Percentiles rank a stretch among this genome's conserved stretches.
These are phyloP conservation scores for Oxyteleia sp. DNA, from an alignment of 2,888 invertebrate species.

Conservation along the genomic window DNA sequence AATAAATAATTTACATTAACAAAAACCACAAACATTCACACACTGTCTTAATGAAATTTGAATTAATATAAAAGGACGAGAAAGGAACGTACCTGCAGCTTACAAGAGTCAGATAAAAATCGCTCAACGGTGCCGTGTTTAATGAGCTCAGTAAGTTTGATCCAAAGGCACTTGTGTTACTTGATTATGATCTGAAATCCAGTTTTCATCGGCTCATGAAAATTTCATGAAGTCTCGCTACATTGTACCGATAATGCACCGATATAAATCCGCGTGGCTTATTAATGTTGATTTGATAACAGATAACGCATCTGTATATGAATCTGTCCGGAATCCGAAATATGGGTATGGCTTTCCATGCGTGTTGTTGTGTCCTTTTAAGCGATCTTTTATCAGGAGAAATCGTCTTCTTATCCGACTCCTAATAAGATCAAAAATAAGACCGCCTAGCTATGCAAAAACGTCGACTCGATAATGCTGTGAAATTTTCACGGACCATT, in stretches of 20 bases:
- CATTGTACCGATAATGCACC: conserved; percentile 56
- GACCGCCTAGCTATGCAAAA: not conserved
- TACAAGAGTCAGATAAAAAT: conserved; percentile 39
- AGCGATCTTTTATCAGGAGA: conserved; percentile 8
- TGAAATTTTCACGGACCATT: conserved; percentile 3
- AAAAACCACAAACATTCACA: not conserved
- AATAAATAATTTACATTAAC: not conserved
- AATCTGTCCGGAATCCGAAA: conserved; percentile 48
- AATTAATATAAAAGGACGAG: not conserved
- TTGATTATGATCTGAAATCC: conserved; percentile 66
- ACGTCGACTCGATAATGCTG: not conserved
- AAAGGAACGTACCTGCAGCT: conserved; percentile 2
- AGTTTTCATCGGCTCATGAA: conserved; percentile 66
- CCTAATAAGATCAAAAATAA: conserved; percentile 29
- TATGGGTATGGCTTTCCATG: conserved; percentile 28
- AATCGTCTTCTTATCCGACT: conserved; percentile 14
- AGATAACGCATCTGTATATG: conserved; percentile 42
- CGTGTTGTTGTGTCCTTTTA: conserved; percentile 16
- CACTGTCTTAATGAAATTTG: not conserved
- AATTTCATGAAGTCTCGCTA: conserved; percentile 51
- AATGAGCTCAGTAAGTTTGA: conserved; percentile 62
- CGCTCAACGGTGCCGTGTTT: conserved; percentile 43
- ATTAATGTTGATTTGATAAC: conserved; percentile 67
- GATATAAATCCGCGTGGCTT: conserved; percentile 40
- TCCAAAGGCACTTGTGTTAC: conserved; percentile 37